phyloP scores from a whole-genome alignment of 2,797 vertebrate species.

The Hydrophis major region DNA sequence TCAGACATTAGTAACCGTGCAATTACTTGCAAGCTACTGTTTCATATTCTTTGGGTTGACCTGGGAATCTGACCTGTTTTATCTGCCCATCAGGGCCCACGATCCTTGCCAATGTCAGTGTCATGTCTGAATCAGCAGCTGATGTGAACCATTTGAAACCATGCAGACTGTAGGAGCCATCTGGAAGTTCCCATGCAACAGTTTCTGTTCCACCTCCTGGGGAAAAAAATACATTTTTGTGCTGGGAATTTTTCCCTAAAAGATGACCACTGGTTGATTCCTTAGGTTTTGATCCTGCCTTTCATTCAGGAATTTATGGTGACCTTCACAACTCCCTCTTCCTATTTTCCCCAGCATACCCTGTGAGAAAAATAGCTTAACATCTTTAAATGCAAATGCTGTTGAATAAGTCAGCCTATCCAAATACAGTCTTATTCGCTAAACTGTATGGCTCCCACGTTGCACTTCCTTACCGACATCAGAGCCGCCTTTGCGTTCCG shows the following conservation, averaged over 20 bases:
- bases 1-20: fast-evolving
- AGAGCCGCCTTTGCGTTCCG: constrained; percentile 84
- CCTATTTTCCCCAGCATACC: background rate
- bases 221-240: constrained; percentile 2
- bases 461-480: constrained; percentile 78
- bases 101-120: constrained; percentile 81
- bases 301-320: background rate
- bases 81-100: constrained; percentile 69
- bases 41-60: constrained; percentile 14
- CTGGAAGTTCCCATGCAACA: constrained; percentile 74
- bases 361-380: background rate
- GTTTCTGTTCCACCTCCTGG: constrained; percentile 82
- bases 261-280: background rate
- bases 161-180: constrained; percentile 77
- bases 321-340: background rate
- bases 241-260: background rate
- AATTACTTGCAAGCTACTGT: background rate
- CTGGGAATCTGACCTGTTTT: constrained; percentile 49
- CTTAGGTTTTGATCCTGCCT: background rate
- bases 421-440: background rate
- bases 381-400: background rate
- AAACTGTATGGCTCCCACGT: background rate
- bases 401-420: too few relatives aligned
- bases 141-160: constrained; percentile 91
- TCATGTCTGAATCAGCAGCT: constrained; percentile 83